These are phyloP conservation scores for Danio rerio DNA, from an alignment of 2,113 vertebrate genomes.

Conservation along the genomic window DNA sequence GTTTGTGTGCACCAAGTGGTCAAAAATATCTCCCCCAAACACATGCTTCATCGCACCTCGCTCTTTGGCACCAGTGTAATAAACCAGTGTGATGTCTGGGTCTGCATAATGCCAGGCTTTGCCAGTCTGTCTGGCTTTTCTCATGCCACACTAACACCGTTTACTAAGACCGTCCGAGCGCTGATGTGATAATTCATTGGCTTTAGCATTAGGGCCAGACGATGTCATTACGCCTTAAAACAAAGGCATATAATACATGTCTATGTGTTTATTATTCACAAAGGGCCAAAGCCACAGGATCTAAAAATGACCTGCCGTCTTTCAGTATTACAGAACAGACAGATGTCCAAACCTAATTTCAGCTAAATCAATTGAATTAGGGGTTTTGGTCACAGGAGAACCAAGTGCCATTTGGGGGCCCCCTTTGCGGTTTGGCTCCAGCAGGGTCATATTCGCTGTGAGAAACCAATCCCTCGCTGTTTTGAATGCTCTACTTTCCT, in stretches of 20 bases:
- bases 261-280: neutral
- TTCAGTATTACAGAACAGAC: conserved; percentile 29
- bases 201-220: conserved; percentile 18
- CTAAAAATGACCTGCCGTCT: neutral
- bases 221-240: neutral
- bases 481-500: conserved; percentile 1
- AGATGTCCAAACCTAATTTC: conserved; percentile 37
- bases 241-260: neutral
- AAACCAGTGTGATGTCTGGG: conserved; percentile 40
- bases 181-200: neutral
- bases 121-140: conserved; percentile 32
- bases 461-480: neutral
- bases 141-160: conserved; percentile 32
- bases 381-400: neutral
- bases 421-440: neutral
- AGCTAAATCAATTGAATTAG: conserved; percentile 36
- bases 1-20: neutral
- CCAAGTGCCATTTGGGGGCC: conserved; percentile 2
- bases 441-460: conserved; percentile 8
- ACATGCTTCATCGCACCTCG: conserved; percentile 17
- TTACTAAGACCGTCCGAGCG: conserved; percentile 1
- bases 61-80: conserved; percentile 26
- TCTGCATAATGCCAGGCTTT: conserved; percentile 35
- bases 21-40: neutral
- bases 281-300: conserved; percentile 1